Conservation (phyloP, 2,797 vertebrate genomes). For the Pseudomugil gertrudae region DNA sequence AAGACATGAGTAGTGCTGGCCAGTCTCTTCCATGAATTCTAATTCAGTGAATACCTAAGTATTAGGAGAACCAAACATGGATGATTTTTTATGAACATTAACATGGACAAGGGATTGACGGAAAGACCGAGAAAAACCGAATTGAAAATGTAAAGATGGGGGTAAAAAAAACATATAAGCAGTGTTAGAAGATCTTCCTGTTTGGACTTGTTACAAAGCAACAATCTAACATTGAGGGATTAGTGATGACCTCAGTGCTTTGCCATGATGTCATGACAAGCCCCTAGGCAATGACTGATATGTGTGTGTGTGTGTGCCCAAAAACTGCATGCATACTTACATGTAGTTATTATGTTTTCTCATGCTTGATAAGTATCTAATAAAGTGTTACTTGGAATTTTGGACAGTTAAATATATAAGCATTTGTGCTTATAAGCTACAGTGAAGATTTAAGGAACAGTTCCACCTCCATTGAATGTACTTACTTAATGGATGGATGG, state of each 20-base stretch:
- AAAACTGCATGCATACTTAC: constrained; percentile 22
- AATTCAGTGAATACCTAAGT: neutral
- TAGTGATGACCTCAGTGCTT: constrained; percentile 77
- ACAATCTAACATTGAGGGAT: constrained; percentile 64
- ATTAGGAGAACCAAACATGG: neutral
- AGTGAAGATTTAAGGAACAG: neutral
- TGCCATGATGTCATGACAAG: constrained; percentile 81
- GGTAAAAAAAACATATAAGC: constrained; percentile 20
- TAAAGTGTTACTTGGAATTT: constrained; percentile 5
- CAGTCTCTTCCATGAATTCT: neutral
- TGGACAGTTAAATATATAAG: constrained; percentile 2
- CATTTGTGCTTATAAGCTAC: neutral
- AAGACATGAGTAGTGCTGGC: neutral
- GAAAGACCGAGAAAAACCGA: constrained; percentile 17
- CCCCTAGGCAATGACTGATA: constrained; percentile 69
- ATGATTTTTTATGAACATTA: constrained; percentile 6
- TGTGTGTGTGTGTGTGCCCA: constrained; percentile 27
- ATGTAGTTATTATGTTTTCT: neutral
- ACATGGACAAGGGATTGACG: constrained; percentile 2
- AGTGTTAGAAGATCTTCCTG: constrained; percentile 61
- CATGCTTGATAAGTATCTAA: constrained; percentile 21
- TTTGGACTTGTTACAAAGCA: constrained; percentile 73
- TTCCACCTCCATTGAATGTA: neutral
- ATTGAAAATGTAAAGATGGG: constrained; percentile 24
- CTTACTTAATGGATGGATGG: too few species aligned